These are phyloP conservation scores for Anastrepha obliqua DNA, from an alignment of 1,140 invertebrate genomes.

Conservation along the genomic window DNA sequence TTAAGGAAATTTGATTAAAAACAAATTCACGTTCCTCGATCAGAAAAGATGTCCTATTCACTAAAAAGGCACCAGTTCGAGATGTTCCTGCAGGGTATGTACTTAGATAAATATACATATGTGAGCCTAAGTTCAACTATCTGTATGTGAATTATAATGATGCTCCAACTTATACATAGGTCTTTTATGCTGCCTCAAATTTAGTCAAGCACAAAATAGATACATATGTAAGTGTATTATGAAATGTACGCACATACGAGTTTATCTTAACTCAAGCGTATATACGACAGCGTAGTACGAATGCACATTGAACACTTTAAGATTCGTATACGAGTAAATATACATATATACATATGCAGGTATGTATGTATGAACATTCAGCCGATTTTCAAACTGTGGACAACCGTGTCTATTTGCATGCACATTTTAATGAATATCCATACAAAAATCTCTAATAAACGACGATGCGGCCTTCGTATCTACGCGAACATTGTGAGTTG, in stretches of 20 bases:
- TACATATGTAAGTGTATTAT: too few species aligned
- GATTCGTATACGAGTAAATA: not conserved
- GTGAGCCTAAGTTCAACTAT: not conserved
- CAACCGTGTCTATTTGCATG: not conserved
- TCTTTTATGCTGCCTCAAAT: not conserved
- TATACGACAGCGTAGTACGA: too few species aligned
- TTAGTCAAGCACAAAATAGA: not conserved
- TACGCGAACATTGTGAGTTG: not conserved
- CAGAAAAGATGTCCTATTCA: too few species aligned
- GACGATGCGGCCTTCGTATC: not conserved
- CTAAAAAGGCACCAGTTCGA: too few species aligned
- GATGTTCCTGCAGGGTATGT: not conserved
- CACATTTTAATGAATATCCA: not conserved
- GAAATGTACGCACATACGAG: not conserved
- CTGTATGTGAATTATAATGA: constrained; percentile 14
- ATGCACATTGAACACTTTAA: constrained; percentile 1
- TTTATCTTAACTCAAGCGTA: not conserved
- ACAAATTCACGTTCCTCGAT: too few species aligned
- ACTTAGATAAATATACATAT: not conserved
- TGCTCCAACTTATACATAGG: not conserved
- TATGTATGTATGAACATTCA: not conserved
- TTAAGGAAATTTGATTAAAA: too few species aligned
- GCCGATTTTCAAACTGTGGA: not conserved
- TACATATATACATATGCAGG: not conserved
- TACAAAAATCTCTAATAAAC: not conserved